phyloP scores from a whole-genome alignment of 2,797 vertebrate genomes.

The Halcyon leucocephala region DNA sequence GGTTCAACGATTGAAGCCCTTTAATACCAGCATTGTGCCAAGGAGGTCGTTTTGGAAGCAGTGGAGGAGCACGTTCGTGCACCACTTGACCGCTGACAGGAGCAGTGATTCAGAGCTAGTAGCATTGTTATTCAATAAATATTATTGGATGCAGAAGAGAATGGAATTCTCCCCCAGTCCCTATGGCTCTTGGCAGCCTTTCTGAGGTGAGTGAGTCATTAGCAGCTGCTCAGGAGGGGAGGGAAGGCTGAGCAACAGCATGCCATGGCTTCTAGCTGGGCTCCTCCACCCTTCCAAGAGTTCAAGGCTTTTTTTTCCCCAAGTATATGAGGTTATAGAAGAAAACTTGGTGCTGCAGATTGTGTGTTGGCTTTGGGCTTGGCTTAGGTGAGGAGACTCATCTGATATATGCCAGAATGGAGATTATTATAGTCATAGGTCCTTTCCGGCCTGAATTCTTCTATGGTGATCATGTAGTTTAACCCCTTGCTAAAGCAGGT shows the following conservation, averaged over 20 bases:
- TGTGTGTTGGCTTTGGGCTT: background rate
- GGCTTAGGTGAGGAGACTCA: background rate
- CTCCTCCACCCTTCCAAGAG: conserved; percentile 6
- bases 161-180: conserved; percentile 24
- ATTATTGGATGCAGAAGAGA: background rate
- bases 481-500: background rate
- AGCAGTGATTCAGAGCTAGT: conserved; percentile 35
- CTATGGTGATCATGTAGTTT: background rate
- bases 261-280: background rate
- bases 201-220: conserved; percentile 59
- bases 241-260: background rate
- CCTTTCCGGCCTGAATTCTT: too few species aligned
- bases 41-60: background rate
- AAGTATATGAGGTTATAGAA: background rate
- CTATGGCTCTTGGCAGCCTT: conserved; percentile 33
- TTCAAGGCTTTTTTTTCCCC: background rate
- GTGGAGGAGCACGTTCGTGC: background rate
- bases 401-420: background rate
- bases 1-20: background rate
- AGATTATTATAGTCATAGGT: background rate
- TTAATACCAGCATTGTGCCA: background rate
- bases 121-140: conserved; percentile 10
- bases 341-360: background rate
- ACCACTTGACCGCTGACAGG: background rate
- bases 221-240: conserved; percentile 22